A percentile compares a stretch with the other conserved stretches of the same genome.
Evolutionary conservation across 2,888 invertebrate species (phyloP).

Genomic region (Girardia tigrina): DNA sequence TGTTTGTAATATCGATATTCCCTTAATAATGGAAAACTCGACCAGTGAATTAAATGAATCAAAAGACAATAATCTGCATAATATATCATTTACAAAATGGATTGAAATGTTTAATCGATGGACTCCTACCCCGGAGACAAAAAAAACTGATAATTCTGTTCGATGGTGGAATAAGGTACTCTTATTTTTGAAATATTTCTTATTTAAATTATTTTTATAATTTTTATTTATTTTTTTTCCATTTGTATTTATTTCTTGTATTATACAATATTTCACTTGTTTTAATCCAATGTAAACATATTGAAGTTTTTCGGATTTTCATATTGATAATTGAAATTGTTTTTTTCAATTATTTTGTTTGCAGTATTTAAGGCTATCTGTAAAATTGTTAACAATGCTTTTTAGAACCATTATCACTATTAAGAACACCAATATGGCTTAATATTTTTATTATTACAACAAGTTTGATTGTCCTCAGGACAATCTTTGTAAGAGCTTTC

Average conservation of each 20-base stretch:
- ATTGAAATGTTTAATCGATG: not conserved
- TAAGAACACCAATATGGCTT: too few relatives aligned
- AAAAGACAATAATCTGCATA: not conserved
- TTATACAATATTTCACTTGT: too few relatives aligned
- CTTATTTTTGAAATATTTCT: not conserved
- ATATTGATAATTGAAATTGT: not conserved
- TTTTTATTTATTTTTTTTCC: too few relatives aligned
- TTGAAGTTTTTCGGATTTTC: not conserved
- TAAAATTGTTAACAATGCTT: too few relatives aligned
- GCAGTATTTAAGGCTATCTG: too few relatives aligned
- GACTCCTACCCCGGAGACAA: not conserved
- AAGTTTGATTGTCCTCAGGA: too few relatives aligned
- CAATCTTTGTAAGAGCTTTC: too few relatives aligned
- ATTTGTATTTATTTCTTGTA: too few relatives aligned
- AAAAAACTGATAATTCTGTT: not conserved
- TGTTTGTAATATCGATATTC: constrained; percentile 23
- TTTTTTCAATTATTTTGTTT: too few relatives aligned
- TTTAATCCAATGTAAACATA: too few relatives aligned
- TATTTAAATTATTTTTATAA: not conserved
- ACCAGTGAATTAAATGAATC: not conserved
- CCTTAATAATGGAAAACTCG: not conserved
- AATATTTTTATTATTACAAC: too few relatives aligned
- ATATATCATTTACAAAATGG: not conserved
- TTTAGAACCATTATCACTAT: too few relatives aligned
- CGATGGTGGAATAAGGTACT: constrained; percentile 5